A percentile compares a stretch with the other conserved stretches of the same genome.
Conservation (phyloP, 2,797 vertebrate species). For the Alca torda region DNA sequence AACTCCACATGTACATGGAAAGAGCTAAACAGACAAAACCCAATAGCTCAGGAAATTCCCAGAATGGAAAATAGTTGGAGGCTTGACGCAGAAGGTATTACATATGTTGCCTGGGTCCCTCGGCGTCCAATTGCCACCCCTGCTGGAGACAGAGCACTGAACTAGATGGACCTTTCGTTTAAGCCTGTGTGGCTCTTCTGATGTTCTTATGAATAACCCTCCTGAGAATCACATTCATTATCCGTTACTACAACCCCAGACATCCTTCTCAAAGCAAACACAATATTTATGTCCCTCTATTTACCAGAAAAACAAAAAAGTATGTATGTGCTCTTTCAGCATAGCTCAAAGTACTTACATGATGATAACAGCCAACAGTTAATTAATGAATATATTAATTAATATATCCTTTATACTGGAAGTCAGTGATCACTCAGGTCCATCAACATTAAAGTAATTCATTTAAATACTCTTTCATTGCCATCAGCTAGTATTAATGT, state of each 20-base stretch:
- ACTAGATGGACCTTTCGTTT: background rate
- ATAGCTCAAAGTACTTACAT: background rate
- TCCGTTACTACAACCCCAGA: background rate
- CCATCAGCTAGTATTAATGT: background rate
- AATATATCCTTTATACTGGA: conserved; percentile 15
- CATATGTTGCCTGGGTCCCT: background rate
- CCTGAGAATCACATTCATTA: background rate
- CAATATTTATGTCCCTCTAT: background rate
- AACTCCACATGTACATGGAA: background rate
- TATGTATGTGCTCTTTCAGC: background rate
- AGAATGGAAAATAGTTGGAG: background rate
- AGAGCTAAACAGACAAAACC: background rate
- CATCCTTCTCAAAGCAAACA: background rate
- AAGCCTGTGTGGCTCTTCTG: background rate
- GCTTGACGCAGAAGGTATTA: background rate
- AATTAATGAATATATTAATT: conserved; percentile 2
- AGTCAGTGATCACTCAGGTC: conserved; percentile 8
- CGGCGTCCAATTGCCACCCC: background rate
- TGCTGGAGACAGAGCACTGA: background rate
- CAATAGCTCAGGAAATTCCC: background rate
- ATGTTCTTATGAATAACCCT: background rate
- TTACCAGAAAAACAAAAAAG: background rate
- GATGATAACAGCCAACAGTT: background rate
- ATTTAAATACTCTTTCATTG: conserved; percentile 28
- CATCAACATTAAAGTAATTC: background rate